These are phyloP conservation scores for Spinus pinus DNA, from an alignment of 2,797 vertebrate genomes.

Conservation along the genomic window DNA sequence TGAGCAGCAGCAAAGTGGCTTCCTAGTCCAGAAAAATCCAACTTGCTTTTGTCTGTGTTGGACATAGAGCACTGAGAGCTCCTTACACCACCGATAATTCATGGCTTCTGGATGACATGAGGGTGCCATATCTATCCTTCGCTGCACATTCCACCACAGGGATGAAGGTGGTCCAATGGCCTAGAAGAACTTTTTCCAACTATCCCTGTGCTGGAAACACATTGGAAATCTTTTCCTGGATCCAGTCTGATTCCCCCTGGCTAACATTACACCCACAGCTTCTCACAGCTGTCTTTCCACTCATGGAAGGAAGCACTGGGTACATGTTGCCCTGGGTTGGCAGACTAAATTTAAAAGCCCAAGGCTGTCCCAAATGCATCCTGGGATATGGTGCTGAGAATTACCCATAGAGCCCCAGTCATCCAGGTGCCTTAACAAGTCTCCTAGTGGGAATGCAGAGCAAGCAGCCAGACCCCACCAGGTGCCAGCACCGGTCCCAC, in stretches of 20 bases:
- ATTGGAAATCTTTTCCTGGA: neutral
- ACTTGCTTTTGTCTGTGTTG: neutral
- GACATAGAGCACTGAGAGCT: neutral
- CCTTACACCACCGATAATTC: neutral
- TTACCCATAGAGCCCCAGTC: neutral
- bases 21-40: neutral
- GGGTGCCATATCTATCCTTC: neutral
- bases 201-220: neutral
- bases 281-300: neutral
- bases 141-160: neutral
- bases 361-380: neutral
- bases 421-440: slow-evolving; percentile 53
- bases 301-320: neutral
- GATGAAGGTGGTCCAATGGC: neutral
- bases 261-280: neutral
- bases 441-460: neutral
- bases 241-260: neutral
- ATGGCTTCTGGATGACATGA: neutral
- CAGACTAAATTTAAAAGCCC: neutral
- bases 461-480: neutral
- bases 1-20: neutral
- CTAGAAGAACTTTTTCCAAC: neutral
- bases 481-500: neutral
- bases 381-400: neutral
- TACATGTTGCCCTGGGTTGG: neutral